Base-by-base conservation (phyloP, 2,113 vertebrate genomes). In the Chascanopsetta lugubris region DNA sequence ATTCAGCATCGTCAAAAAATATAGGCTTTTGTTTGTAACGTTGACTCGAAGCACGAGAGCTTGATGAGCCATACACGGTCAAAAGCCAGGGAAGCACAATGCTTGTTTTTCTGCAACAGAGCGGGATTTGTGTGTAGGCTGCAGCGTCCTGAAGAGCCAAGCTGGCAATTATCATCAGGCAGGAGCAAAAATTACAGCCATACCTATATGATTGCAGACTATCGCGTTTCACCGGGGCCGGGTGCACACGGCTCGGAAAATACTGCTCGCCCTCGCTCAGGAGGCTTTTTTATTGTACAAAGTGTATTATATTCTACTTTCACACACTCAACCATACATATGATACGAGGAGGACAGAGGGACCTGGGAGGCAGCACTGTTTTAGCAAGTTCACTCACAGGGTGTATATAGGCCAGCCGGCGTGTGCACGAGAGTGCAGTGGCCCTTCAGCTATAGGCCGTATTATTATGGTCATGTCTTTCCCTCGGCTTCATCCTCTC, bases 161-260 rank as follows among this genome's bases (percentile, higher is more conserved):
- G 69, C 61, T 59, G 60, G 79, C 80, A 90, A 90, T 90, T 90
- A 89, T 72, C 84, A 90, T 90, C 89, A 89, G 69, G 65, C 70
- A 51, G 49, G 48, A 47, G 46, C 67, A 85, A 50, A 85, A 88
- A 89, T 88, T 87, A 86, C 78, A 75, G 66, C 75, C 87, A 74
- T 87, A 85, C 82, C 85, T 81, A 47, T 79, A 77, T 91, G 90
- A 91, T 91, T 90, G 77, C 75, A 77, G 47, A 48, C 76, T 82
- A 75, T 90, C 61, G 22, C n/a, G 11, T 88, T 91, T 83, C 75
- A 82, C 57, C 56, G 13, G 17, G 20, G 57, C 49, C 1, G 12
- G 12, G 47, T 68, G 63, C 54, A 57, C 26, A 69, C 40, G 17
- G 65, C 32, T 61, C 38, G 75, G 61, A 58, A 79, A 72, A 82